phyloP scores from a whole-genome alignment of 2,888 invertebrate genomes.

The Eupithecia inturbata region DNA sequence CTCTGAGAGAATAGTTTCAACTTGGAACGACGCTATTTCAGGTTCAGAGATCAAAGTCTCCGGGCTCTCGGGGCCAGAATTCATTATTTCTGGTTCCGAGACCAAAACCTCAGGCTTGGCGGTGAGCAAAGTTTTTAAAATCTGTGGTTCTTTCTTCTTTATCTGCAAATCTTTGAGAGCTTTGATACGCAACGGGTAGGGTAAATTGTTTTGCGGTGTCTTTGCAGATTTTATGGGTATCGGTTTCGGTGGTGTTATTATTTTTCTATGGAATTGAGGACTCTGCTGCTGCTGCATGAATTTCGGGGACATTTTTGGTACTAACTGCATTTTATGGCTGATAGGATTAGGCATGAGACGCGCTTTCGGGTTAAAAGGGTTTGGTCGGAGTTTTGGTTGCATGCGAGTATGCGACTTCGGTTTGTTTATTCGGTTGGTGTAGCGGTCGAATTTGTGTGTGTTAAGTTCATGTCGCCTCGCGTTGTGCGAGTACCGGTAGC shows the following conservation, averaged over 20 bases:
- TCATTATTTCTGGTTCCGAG: conserved; percentile 78
- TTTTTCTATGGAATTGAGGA: conserved; percentile 44
- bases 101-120: conserved; percentile 77
- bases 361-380: conserved; percentile 80
- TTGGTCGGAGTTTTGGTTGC: conserved; percentile 77
- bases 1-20: conserved; percentile 78
- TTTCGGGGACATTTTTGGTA: conserved; percentile 68
- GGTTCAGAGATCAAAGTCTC: conserved; percentile 81
- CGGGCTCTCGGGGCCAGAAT: conserved; percentile 81
- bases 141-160: conserved; percentile 80
- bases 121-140: conserved; percentile 79
- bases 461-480: conserved; percentile 80
- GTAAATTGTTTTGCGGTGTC: conserved; percentile 68
- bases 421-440: conserved; percentile 75
- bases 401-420: conserved; percentile 60
- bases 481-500: conserved; percentile 81
- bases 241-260: conserved; percentile 69
- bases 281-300: conserved; percentile 54
- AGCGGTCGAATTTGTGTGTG: conserved; percentile 78
- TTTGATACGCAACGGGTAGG: conserved; percentile 79
- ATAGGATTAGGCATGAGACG: conserved; percentile 80
- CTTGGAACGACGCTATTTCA: conserved; percentile 81
- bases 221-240: conserved; percentile 71
- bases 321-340: conserved; percentile 75
- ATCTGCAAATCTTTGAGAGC: conserved; percentile 81